A percentile compares a stretch with the other conserved stretches of the same genome.
phyloP scores from a whole-genome alignment of 2,113 vertebrate species.

The Cacatua alba region DNA sequence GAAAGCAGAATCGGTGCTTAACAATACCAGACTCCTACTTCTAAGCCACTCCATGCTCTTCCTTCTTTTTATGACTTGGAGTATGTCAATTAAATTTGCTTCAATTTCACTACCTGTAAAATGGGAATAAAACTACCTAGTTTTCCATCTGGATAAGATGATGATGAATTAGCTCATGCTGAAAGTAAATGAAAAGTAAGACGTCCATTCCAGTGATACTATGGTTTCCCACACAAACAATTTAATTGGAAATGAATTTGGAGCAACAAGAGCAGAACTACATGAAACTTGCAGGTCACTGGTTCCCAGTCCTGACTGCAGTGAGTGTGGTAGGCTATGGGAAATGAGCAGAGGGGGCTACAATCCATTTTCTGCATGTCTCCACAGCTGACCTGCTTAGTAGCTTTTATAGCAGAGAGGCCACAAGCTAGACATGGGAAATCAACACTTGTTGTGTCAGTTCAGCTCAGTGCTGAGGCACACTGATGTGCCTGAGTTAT shows the following conservation, averaged over 20 bases:
- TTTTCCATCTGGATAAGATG: conserved; percentile 25
- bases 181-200: conserved; percentile 37
- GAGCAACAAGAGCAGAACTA: conserved; percentile 22
- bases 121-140: background rate
- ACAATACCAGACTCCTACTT: background rate
- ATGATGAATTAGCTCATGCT: conserved; percentile 33
- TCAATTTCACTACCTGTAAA: conserved; percentile 20
- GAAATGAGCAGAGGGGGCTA: conserved; percentile 11
- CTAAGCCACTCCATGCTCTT: background rate
- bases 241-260: conserved; percentile 31
- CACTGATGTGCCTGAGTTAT: conserved; percentile 51
- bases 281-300: conserved; percentile 16
- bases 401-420: conserved; percentile 28
- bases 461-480: conserved; percentile 47
- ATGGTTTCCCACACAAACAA: conserved; percentile 21
- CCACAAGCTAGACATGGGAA: conserved; percentile 54
- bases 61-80: background rate
- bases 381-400: conserved; percentile 57
- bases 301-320: background rate
- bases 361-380: conserved; percentile 40
- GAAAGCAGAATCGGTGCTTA: background rate
- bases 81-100: conserved; percentile 41
- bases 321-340: background rate
- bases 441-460: conserved; percentile 59
- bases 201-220: background rate